Conservation (phyloP, 1,140 invertebrate species). For the Luehdorfia chinensis region DNA sequence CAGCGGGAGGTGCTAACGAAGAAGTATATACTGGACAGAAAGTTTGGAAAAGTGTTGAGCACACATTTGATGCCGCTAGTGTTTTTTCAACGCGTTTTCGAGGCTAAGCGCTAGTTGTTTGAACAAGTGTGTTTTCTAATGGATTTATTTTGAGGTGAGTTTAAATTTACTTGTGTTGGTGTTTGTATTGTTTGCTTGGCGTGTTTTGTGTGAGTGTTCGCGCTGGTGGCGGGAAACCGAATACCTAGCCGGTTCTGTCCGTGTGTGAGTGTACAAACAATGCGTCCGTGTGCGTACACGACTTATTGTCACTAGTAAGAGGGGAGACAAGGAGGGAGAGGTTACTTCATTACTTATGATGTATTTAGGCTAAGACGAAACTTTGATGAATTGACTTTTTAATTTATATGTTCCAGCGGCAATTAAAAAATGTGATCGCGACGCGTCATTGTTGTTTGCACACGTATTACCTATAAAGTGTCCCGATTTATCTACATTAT, state of each 20-base stretch:
- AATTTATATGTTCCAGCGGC: constrained; percentile 55
- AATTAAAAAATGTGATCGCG: constrained; percentile 28
- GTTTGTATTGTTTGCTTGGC: constrained; percentile 73
- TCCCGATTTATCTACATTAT: constrained; percentile 37
- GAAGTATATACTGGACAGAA: constrained; percentile 53
- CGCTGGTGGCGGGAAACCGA: constrained; percentile 74
- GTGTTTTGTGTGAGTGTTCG: constrained; percentile 74
- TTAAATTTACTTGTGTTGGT: constrained; percentile 76
- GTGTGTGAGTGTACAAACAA: constrained; percentile 61
- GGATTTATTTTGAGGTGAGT: constrained; percentile 78
- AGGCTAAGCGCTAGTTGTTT: constrained; percentile 76
- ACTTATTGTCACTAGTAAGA: constrained; percentile 72
- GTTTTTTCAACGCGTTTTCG: constrained; percentile 77
- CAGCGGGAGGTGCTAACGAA: constrained; percentile 35
- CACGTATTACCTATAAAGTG: constrained; percentile 27
- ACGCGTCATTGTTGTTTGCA: constrained; percentile 32
- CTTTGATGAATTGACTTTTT: constrained; percentile 72
- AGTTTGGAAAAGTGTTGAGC: constrained; percentile 73
- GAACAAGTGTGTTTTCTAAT: constrained; percentile 78
- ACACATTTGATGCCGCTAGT: constrained; percentile 66
- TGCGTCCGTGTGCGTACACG: constrained; percentile 44
- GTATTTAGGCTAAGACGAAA: constrained; percentile 73
- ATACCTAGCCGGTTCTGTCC: constrained; percentile 61
- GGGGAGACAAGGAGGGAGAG: constrained; percentile 63
- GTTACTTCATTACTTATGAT: constrained; percentile 70